Evolutionary conservation across 2,113 vertebrate genomes (phyloP), one percentile per base, ranked within the genome.

Genomic region (Taxidea taxus): DNA sequence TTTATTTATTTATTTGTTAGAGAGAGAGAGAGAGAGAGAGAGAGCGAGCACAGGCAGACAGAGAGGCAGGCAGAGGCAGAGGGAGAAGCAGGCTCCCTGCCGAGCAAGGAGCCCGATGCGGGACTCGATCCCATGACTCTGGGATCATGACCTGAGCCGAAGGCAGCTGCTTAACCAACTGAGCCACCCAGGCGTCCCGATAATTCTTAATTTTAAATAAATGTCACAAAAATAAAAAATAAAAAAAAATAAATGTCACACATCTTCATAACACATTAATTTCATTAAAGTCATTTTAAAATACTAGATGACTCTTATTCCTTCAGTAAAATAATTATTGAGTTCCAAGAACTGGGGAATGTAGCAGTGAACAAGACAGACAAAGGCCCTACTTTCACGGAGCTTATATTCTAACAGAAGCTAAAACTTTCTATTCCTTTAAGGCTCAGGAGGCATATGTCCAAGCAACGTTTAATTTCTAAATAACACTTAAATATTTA

Each of bases 201-300:
- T 42, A 96, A 74, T 49, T 94, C 49, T 90, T 90, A 94, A 70
- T 94, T 96, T 94, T 95, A 47, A 97, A 66, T 83, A 95, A 93
- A 91, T 94, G 11, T 68, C 84, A 80, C 15, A 95, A n/a, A n/a
- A n/a, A n/a, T n/a, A n/a, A n/a, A n/a, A n/a, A n/a, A n/a, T n/a
- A n/a, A n/a, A n/a, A n/a, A n/a, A n/a, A n/a, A 94, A 66, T 83
- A 95, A 93, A 91, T 94, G 11, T 68, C 84, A 80, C 15, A 95
- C 13, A 93, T 93, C 95, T 95, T 82, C n/a, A 82, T 78, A 78
- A 94, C 12, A 87, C 29, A 25, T 90, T 70, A 77, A 94, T 92
- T 74, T 87, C 4, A 42, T 84, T 78, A 88, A 97, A 89, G 29
- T 85, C 34, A 84, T 93, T 66, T 94, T 25, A 95, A 97, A 88